Evolutionary conservation across 2,797 vertebrate genomes (phyloP).

Genomic region (Fistularia tabacaria): DNA sequence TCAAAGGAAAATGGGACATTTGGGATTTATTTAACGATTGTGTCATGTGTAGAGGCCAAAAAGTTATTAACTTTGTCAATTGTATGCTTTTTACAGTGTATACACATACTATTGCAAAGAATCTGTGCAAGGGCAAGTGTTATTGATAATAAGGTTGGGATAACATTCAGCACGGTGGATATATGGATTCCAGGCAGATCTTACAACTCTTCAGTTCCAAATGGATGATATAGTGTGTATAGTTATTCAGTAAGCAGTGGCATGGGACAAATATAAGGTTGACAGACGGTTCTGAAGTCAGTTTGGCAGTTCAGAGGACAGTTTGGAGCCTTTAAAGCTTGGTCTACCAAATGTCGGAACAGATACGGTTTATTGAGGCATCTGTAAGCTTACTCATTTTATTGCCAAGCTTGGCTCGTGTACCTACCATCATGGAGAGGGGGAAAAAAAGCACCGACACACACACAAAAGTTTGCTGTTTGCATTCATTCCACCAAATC

Average conservation of each 20-base stretch:
- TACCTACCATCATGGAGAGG: conserved; percentile 45
- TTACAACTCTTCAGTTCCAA: conserved; percentile 19
- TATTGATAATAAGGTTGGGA: too few relatives aligned
- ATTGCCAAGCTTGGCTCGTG: conserved; percentile 73
- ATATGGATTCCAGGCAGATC: not conserved
- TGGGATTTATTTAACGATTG: conserved; percentile 20
- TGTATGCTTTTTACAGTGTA: not conserved
- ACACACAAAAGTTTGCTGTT: conserved; percentile 70
- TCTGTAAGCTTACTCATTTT: conserved; percentile 69
- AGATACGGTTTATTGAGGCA: conserved; percentile 75
- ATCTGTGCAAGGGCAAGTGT: too few relatives aligned
- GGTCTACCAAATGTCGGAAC: conserved; percentile 73
- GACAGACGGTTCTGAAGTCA: conserved; percentile 68
- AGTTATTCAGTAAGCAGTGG: conserved; percentile 50
- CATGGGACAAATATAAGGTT: conserved; percentile 41
- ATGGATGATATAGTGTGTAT: conserved; percentile 37
- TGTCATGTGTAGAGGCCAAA: conserved; percentile 14
- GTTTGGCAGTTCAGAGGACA: conserved; percentile 63
- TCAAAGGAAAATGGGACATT: conserved; percentile 20
- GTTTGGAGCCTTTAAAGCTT: conserved; percentile 68
- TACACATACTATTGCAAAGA: too few relatives aligned
- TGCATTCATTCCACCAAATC: conserved; percentile 70
- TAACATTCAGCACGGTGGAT: too few relatives aligned
- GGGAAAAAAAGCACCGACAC: conserved; percentile 8
- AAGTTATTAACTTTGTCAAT: conserved; percentile 21